A percentile compares a stretch with the other conserved stretches of the same genome.
phyloP scores from a whole-genome alignment of 2,797 vertebrate genomes.

The Denticeps clupeoides region DNA sequence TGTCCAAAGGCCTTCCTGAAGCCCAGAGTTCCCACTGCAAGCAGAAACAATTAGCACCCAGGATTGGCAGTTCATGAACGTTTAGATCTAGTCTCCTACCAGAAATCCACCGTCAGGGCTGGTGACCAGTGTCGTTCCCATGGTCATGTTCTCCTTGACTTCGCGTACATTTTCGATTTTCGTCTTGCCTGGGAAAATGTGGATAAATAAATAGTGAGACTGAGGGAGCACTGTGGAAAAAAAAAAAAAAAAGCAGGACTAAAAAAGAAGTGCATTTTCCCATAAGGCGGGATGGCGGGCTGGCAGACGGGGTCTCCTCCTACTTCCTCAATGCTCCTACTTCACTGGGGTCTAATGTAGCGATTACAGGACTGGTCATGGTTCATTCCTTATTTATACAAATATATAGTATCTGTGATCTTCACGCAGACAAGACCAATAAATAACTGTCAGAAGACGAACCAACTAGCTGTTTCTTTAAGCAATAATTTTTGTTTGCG shows the following conservation, averaged over 20 bases:
- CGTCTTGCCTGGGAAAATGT: conserved; percentile 67
- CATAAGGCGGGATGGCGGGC: conserved; percentile 29
- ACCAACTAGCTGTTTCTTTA: too few relatives aligned
- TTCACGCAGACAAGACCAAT: too few relatives aligned
- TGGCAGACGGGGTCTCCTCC: neutral
- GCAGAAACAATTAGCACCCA: too few relatives aligned
- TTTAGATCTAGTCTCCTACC: conserved; percentile 56
- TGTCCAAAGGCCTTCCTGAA: neutral
- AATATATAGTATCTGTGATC: too few relatives aligned
- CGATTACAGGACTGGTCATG: too few relatives aligned
- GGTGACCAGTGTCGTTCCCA: conserved; percentile 89
- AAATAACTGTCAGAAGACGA: too few relatives aligned
- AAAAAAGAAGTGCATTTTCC: conserved; percentile 42
- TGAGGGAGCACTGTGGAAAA: conserved; percentile 18
- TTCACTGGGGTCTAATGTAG: too few relatives aligned
- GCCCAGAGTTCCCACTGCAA: conserved; percentile 24
- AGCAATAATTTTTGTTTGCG: too few relatives aligned
- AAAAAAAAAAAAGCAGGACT: conserved; percentile 15
- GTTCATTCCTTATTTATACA: too few relatives aligned
- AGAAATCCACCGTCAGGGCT: conserved; percentile 91
- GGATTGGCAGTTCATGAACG: too few relatives aligned
- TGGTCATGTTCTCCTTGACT: conserved; percentile 98
- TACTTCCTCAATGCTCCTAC: neutral
- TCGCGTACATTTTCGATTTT: conserved; percentile 81
- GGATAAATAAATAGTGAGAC: conserved; percentile 42